These are phyloP conservation scores for Zygaena filipendulae DNA, from an alignment of 2,888 invertebrate species.

Conservation along the genomic window DNA sequence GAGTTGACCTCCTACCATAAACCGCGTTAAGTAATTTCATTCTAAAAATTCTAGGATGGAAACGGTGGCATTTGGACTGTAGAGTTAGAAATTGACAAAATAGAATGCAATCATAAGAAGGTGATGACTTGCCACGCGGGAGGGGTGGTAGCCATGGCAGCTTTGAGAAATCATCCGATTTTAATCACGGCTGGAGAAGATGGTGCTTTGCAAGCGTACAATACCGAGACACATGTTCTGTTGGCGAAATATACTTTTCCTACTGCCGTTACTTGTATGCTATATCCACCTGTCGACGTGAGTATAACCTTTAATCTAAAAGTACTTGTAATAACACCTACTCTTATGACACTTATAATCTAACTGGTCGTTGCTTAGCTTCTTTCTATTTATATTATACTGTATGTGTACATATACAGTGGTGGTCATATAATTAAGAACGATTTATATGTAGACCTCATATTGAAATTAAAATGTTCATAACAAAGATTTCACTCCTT, in stretches of 20 bases:
- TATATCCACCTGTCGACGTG: constrained; percentile 80
- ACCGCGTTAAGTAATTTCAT: not conserved
- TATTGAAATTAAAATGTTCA: too few relatives aligned
- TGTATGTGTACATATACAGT: not conserved
- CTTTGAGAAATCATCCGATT: constrained; percentile 76
- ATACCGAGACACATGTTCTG: constrained; percentile 70
- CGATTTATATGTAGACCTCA: too few relatives aligned
- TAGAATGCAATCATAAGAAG: constrained; percentile 44
- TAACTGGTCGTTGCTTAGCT: not conserved
- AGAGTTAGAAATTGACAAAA: constrained; percentile 53
- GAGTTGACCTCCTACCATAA: not conserved
- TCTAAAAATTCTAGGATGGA: constrained; percentile 74
- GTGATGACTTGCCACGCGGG: constrained; percentile 82
- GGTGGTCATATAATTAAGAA: too few relatives aligned
- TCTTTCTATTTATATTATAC: not conserved
- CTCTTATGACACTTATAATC: too few relatives aligned
- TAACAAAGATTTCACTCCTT: too few relatives aligned
- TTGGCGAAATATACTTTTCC: constrained; percentile 68
- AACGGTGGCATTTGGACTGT: constrained; percentile 78
- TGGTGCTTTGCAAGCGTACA: constrained; percentile 79
- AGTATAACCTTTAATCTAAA: constrained; percentile 20
- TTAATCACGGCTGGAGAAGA: constrained; percentile 79
- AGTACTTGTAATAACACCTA: too few relatives aligned
- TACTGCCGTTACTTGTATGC: constrained; percentile 62
- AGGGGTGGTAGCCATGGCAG: constrained; percentile 73